These are phyloP conservation scores for Sarcophilus harrisii DNA, from an alignment of 2,797 vertebrate species.

Conservation along the genomic window DNA sequence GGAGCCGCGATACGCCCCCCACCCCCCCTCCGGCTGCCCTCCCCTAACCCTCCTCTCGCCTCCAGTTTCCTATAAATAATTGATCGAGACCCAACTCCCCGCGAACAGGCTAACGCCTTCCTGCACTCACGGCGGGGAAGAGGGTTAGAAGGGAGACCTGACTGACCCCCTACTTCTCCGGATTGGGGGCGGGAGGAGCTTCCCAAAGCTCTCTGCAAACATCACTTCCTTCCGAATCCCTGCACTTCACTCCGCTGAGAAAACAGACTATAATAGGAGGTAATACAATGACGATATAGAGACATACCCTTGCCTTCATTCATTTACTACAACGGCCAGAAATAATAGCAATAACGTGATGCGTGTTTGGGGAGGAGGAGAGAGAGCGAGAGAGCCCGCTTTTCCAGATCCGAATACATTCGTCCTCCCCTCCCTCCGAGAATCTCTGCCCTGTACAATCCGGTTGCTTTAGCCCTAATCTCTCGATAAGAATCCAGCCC, in stretches of 20 bases:
- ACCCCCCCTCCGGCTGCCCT: constrained; percentile 64
- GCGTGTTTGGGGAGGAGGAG: not conserved
- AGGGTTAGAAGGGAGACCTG: not conserved
- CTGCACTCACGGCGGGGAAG: not conserved
- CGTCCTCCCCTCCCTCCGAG: not conserved
- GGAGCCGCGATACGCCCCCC: constrained; percentile 84
- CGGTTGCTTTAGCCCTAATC: not conserved
- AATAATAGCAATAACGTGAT: not conserved
- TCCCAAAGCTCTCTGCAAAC: not conserved
- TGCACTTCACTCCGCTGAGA: not conserved
- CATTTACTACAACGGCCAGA: not conserved
- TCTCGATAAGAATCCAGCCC: not conserved
- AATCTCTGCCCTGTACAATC: not conserved
- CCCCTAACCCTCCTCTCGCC: constrained; percentile 60
- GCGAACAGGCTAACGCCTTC: constrained; percentile 70
- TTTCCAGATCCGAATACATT: not conserved
- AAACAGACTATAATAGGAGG: not conserved
- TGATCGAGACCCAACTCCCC: constrained; percentile 84
- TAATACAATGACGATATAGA: not conserved
- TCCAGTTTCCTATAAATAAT: constrained; percentile 91
- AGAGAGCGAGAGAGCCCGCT: not conserved
- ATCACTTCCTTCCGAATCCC: not conserved
- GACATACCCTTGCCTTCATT: not conserved
- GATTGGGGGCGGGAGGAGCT: not conserved
- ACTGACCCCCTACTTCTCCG: not conserved